Evolutionary conservation across 2,797 vertebrate species (phyloP), one percentile per base, ranked within the genome.

Genomic region (Gallinago stenura): DNA sequence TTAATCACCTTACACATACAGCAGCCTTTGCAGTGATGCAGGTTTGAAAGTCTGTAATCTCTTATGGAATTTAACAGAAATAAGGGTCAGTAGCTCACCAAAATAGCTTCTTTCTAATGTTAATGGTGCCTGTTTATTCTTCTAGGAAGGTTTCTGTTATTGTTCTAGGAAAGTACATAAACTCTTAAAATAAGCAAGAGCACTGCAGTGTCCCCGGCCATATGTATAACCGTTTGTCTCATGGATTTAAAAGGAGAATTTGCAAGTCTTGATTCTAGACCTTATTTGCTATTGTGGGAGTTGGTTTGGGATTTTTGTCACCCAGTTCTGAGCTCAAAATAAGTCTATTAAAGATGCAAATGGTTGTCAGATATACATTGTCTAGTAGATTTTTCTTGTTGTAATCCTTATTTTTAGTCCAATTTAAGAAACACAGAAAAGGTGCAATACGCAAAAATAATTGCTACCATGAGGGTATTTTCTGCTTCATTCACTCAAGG

Each of bases 281-380:
- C 66, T 85, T 94, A 65, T 35, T 94, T 95, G 54, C 31, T 87
- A 2, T 76, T 54, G 85, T 3, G 3, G 12, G 3, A 0, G 28
- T 50, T 39, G 16, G 1, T 43, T 39, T 68, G 37, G 80, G 76
- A 92, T 90, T 39, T 37, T 87, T 95, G 79, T 93, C 66, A 76
- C 30, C 30, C 76, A 80, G 83, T 87, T 90, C 87, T 81, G 62
- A 91, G 54, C 93, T 45, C 58, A 97, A 97, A 96, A 72, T 79
- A 1, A 60, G 17, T 31, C 62, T 30, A 87, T 78, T 91, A 91
- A 92, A 83, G 16, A 18, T 57, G 45, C 31, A 78, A 51, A n/a
- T 56, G 19, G 12, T 56, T 78, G 11, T 57, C 72, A 65, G 9
- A 71, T n/a, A 25, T 11, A 43, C 2, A 2, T 45, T 84, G 58